Conservation (phyloP, 2,888 invertebrate genomes). For the Emesis furor region DNA sequence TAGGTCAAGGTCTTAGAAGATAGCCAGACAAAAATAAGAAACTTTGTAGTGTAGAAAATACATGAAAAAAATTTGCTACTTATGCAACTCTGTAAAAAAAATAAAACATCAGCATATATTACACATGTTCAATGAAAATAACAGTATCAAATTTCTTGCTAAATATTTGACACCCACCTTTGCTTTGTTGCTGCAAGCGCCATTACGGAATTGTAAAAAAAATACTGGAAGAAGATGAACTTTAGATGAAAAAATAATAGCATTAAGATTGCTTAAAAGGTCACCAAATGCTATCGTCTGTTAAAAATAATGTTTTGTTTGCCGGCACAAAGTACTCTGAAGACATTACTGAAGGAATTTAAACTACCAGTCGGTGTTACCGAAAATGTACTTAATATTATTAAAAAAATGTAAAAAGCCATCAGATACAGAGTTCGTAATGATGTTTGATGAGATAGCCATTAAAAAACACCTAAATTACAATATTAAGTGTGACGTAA, state of each 20-base stretch:
- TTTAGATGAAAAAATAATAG: constrained; percentile 6
- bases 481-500: not conserved
- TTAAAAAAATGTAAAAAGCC: not conserved
- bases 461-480: constrained; percentile 20
- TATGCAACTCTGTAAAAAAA: too few relatives aligned
- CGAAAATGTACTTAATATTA: not conserved
- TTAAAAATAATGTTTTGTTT: constrained; percentile 15
- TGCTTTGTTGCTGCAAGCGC: too few relatives aligned
- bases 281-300: constrained; percentile 3
- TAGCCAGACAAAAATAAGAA: too few relatives aligned
- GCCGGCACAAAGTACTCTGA: not conserved
- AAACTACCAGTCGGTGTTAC: not conserved
- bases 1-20: too few relatives aligned
- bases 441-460: constrained; percentile 22
- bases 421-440: not conserved
- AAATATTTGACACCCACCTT: too few relatives aligned
- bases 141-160: too few relatives aligned
- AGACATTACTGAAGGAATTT: not conserved
- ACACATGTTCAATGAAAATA: too few relatives aligned
- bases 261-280: constrained; percentile 14
- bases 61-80: too few relatives aligned
- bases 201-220: not conserved
- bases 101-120: too few relatives aligned
- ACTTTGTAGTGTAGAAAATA: too few relatives aligned
- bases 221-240: constrained; percentile 18